Evolutionary conservation across 2,888 invertebrate species (phyloP), one percentile per base, ranked within the genome.

Genomic region (Ormyrus pomaceus): DNA sequence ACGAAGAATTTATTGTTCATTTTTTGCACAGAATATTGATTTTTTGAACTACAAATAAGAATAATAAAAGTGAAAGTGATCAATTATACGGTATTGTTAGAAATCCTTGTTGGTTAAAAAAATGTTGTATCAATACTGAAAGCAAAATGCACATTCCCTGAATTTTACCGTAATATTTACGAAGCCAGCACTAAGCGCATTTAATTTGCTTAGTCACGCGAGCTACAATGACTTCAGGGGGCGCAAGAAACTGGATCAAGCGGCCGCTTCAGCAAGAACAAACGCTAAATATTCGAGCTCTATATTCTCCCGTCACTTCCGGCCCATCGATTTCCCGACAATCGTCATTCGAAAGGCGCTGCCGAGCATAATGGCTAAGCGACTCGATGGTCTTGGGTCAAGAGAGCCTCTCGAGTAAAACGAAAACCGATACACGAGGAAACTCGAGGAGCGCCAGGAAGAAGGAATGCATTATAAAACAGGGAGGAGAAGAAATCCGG

Each of bases 381-480:
- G 34, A 34, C 3, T 34, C 34, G 34, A 34, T 34, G 34, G 34
- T 34, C 34, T 34, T 64, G 48, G 64, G 64, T 64, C 64, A 64
- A 64, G 64, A 13, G 62, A 6, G 53, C 10, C 56, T 65, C 13
- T 50, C 34, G 58, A 56, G 10, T 10, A 53, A 77, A 77, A 77
- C 58, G 58, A 77, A 76, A 77, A 58, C 65, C 65, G 51, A 73
- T 73, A 73, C 19, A 71, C 13, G 56, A 50, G n/a, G 50, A 65
- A 64, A 53, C 19, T 69, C 46, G n/a, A 62, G 62, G 34, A 34
- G 34, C 34, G 34, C 34, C 34, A 34, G 34, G 34, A 34, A 34
- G 34, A 34, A 34, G 34, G 34, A 34, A 34, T 34, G 34, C 4
- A 34, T 34, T 34, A 34, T 34, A 34, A 34, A 34, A 34, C 4